Evolutionary conservation across 2,113 vertebrate genomes (phyloP).

Genomic region (Hippocampus barbouri): DNA sequence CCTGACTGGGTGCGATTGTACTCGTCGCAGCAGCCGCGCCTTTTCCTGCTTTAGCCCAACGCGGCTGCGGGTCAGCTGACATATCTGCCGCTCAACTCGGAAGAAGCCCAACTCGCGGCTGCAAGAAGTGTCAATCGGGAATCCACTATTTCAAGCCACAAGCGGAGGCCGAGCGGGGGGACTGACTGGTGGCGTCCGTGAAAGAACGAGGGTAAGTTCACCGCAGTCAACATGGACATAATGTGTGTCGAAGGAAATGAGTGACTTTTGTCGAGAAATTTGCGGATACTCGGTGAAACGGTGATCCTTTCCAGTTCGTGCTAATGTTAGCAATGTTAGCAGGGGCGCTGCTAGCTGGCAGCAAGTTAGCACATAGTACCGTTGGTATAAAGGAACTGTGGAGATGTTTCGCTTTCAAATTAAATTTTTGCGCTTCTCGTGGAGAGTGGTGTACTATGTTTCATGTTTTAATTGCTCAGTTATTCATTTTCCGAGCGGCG

Average conservation of each 20-base stretch:
- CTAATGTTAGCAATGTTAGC: constrained; percentile 58
- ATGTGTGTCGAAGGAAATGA: background rate
- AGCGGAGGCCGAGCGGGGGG: constrained; percentile 18
- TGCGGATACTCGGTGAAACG: constrained; percentile 1
- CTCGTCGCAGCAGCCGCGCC: constrained; percentile 53
- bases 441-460: fast-evolving
- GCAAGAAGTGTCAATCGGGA: constrained; percentile 31
- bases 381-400: constrained; percentile 7
- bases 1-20: constrained; percentile 67
- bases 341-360: constrained; percentile 20
- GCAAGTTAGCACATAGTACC: constrained; percentile 22
- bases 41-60: constrained; percentile 62
- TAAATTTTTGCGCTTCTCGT: background rate
- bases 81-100: constrained; percentile 33
- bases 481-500: too few relatives aligned
- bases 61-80: constrained; percentile 64
- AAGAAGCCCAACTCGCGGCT: constrained; percentile 49
- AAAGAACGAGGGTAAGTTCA: constrained; percentile 50
- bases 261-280: background rate
- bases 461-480: too few relatives aligned
- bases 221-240: fast-evolving
- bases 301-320: constrained; percentile 13
- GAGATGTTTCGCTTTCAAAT: background rate
- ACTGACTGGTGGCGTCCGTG: constrained; percentile 33
- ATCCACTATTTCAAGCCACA: constrained; percentile 11